Base-by-base conservation (phyloP, 2,888 invertebrate species). In the Megalurothrips usitatus region DNA sequence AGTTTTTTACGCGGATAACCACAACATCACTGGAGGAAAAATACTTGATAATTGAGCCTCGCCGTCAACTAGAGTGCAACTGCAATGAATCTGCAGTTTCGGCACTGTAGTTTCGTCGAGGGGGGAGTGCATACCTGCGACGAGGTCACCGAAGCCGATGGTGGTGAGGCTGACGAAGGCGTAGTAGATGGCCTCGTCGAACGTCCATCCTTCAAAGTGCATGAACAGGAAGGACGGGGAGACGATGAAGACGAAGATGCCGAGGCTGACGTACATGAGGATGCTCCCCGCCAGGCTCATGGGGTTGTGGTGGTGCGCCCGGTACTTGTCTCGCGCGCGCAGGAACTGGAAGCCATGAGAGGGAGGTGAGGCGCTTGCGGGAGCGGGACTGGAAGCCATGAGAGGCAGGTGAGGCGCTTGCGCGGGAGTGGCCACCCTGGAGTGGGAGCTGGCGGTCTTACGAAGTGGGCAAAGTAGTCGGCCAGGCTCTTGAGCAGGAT, bases 91-190 rank as follows among this genome's bases (percentile, higher is more conserved):
- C n/a, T n/a, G n/a, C n/a, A n/a, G n/a, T n/a, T n/a, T n/a, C n/a
- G n/a, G n/a, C n/a, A n/a, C n/a, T n/a, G n/a, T n/a, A n/a, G n/a
- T n/a, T n/a, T n/a, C n/a, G n/a, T n/a, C n/a, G n/a, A n/a, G n/a
- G n/a, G n/a, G n/a, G n/a, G n/a, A n/a, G n/a, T n/a, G n/a, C n/a
- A n/a, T 88, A 94, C 95, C 94, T 87, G 96, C 96, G 49, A 97
- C 96, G 85, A 92, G 92, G 87, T 97, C 97, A n/a, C 97, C 97
- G 87, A 96, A 97, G 68, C 96, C 96, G 83, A 97, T 96, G 6
- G 96, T 96, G 3, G 95, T 94, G 17, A 95, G 89, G 0, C 95
- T 95, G 19, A 96, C 94, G 86, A 95, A 96, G 28, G 95, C 93
- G 86, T 94, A 97, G 86, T 96, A 97, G 78, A 96, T 90, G 0